A percentile compares a stretch with the other conserved stretches of the same genome.
Evolutionary conservation across 2,797 vertebrate species (phyloP).

Genomic region (Coendou prehensilis): DNA sequence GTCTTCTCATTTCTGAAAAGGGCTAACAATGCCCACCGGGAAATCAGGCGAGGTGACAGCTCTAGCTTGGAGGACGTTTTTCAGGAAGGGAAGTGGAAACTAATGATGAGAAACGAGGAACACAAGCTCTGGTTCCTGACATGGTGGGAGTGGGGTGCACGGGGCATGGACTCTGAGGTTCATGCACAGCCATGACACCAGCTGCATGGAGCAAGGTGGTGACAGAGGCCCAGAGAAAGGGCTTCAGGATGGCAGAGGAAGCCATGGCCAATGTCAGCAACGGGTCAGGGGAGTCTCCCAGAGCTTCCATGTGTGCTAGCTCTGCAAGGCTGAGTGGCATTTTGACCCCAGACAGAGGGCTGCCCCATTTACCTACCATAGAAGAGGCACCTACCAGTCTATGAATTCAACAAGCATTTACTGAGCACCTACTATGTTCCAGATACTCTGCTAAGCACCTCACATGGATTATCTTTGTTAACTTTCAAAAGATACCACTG

Average conservation of each 20-base stretch:
- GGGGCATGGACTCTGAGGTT: background rate
- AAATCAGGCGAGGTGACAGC: background rate
- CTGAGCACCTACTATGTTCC: background rate
- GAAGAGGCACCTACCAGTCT: background rate
- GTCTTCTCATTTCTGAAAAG: background rate
- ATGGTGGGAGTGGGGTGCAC: fast-evolving
- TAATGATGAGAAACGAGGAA: background rate
- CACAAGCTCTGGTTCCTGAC: background rate
- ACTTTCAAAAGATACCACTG: background rate
- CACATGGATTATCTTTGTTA: background rate
- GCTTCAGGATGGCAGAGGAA: background rate
- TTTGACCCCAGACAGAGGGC: background rate
- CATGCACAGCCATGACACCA: background rate
- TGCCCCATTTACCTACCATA: background rate
- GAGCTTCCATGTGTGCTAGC: background rate
- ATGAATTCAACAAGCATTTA: background rate
- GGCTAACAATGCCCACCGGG: background rate
- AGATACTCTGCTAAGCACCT: background rate
- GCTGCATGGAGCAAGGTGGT: background rate
- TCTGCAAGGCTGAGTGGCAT: background rate
- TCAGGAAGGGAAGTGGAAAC: background rate
- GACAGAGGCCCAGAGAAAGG: background rate
- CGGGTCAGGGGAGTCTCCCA: background rate
- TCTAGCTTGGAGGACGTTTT: background rate
- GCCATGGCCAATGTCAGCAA: background rate